Evolutionary conservation across 2,888 invertebrate genomes (phyloP), one percentile per base, ranked within the genome.

Genomic region (Cryptus armator): DNA sequence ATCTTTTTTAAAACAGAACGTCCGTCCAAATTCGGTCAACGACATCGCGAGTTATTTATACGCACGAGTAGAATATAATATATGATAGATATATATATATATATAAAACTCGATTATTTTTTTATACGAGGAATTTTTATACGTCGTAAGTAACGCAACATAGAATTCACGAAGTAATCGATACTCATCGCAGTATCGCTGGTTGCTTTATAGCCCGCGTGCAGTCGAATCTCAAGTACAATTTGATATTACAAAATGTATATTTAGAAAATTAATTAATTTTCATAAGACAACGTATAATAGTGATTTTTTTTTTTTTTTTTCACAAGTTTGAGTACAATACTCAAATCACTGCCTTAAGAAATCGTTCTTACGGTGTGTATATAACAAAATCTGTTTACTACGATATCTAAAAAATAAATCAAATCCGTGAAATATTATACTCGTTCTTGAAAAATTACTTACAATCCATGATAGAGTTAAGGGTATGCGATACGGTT

Each of bases 1-100:
- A 86, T 89, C 86, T 86, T 85, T 24, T 70, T 43, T 37, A 7
- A 87, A 82, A 76, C 62, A 87, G 82, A 37, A 88, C 53, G 84
- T 90, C 91, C 92, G 92, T 92, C 92, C 92, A 90, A 88, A 90
- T 86, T 89, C 84, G 87, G 88, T 90, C 88, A 66, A 77, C 70
- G 53, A 83, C 19, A 62, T 48, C 44, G 37, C 72, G 48, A 32
- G 70, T 48, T 19, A 16, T 64, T 72, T 72, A 68, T 59, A 77
- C 68, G 46, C 68, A 46, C 53, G 53, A 51, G 44, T 68, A 77
- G 64, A 29, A 43, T 76, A 48, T 48, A 29, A 68, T 44, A 46
- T 46, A 46, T n/a, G 5, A 76, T 32, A 56, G 6, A 67, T 81
- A 53, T 64, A 46, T 43, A 19, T 68, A 14, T 24, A 51, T 81